Base-by-base conservation (phyloP, 2,113 vertebrate species). In the Cromileptes altivelis region DNA sequence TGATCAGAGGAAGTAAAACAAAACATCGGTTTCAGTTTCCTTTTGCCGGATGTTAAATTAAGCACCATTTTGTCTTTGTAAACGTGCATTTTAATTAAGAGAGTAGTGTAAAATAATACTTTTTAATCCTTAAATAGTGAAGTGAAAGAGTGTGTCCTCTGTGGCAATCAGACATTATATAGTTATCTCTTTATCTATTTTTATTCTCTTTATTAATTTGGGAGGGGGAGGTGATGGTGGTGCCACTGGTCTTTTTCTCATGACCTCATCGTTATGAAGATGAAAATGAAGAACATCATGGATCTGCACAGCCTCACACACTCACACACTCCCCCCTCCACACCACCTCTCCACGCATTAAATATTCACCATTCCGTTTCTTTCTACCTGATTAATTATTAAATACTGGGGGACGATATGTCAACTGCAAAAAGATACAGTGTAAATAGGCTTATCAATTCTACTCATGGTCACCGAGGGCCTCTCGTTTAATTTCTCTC, bases 361-460 rank as follows among this genome's bases (percentile, higher is more conserved):
- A 95, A 95, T 95, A 96, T 96, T 95, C 93, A 95, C 87, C 42
- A 80, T 89, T 90, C 90, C 81, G 83, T 90, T 45, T 87, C 86
- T 90, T 93, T 94, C 74, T 49, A n/a, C 18, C 72, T 82, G 89
- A 95, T 96, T 80, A 94, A 96, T 95, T 94, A 96, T 96, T 95
- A 62, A 96, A 87, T 89, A 92, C 80, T 81, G 81, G 89, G 90
- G 91, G 89, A 93, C 91, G 91, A 93, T 95, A 88, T 94, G 94
- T 96, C 92, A 95, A 88, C 87, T 94, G 93, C 92, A 94, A 93
- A 92, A 91, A 93, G 93, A 93, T 92, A 74, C 92, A 89, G 94
- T 95, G 94, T 96, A 94, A 95, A 95, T 94, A 94, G 90, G 88
- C 93, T 95, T 94, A 95, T 95, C 93, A 95, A 95, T 94, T 94